Base-by-base conservation (phyloP, 1,140 invertebrate genomes). In the Brachionus rotundiformis region DNA sequence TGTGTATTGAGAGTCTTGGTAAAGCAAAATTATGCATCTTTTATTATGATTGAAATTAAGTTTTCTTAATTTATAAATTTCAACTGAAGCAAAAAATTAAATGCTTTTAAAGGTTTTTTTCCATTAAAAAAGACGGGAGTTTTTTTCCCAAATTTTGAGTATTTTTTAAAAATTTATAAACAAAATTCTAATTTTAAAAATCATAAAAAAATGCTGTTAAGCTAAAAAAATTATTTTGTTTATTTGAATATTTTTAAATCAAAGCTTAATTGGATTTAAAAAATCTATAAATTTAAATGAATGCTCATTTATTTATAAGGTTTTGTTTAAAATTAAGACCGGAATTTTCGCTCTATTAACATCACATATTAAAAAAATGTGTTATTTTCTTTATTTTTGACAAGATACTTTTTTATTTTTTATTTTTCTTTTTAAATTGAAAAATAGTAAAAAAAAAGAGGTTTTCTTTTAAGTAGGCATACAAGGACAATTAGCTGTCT, bases 31-130 rank as follows among this genome's bases (percentile, higher is more conserved):
- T 54, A 54, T 54, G 47, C 47, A 54, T 54, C 47, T 19, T 54
- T 54, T 54, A 54, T 54, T 54, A 54, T 54, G 47, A 54, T 54
- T 54, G 19, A 54, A 54, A 7, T 54, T 23, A 54, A 54, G 47
- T 54, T 54, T 54, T 54, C 47, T 54, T 54, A 19, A 54, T 54
- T 19, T 54, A 54, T 54, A 54, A 23, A 23, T 54, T 54, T 54
- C 47, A 25, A 54, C 19, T 54, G 47, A 54, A 54, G 47, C 47
- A 54, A 54, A 54, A 49, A 54, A 54, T 54, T 54, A 54, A 54
- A 54, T 54, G 47, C 47, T 54, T 54, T 54, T 54, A 6, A 54
- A 54, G 47, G n/a, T 54, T 54, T 23, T 54, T n/a, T n/a, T n/a
- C n/a, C n/a, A n/a, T n/a, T 7, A 54, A 54, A 54, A 6, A 16